These are phyloP conservation scores for Manis javanica DNA, from an alignment of 2,797 vertebrate species.

Conservation along the genomic window DNA sequence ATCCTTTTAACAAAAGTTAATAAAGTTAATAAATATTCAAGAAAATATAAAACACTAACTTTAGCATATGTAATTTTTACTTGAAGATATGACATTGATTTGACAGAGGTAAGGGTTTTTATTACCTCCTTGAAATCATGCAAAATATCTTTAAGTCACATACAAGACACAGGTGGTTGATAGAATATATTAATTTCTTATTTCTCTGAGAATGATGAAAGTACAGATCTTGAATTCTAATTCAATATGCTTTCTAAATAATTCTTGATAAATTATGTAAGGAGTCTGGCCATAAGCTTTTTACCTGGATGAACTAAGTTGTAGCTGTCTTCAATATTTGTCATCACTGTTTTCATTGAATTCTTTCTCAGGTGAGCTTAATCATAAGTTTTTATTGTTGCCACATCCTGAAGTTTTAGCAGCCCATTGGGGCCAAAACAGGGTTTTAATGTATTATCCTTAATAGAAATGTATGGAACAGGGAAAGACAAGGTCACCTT, in stretches of 20 bases:
- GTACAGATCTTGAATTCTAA: neutral
- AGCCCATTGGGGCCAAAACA: neutral
- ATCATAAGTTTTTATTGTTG: neutral
- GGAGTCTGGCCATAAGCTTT: neutral
- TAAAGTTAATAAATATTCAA: neutral
- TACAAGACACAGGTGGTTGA: neutral
- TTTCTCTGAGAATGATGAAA: neutral
- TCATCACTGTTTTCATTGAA: neutral
- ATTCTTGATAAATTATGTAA: neutral
- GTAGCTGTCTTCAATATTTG: neutral
- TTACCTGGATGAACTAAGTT: neutral
- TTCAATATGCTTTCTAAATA: neutral
- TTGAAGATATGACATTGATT: neutral
- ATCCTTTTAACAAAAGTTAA: slow-evolving; percentile 1
- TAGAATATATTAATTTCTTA: neutral
- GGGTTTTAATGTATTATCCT: neutral
- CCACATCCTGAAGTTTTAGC: neutral
- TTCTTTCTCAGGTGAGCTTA: neutral
- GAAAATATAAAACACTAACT: neutral
- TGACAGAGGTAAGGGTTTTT: neutral
- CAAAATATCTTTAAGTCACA: neutral
- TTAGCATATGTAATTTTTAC: neutral
- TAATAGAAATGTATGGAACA: neutral
- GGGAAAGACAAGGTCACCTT: neutral
- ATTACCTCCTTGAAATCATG: neutral